These are phyloP conservation scores for Gonioctena quinquepunctata DNA, from an alignment of 1,140 invertebrate genomes.

Conservation along the genomic window DNA sequence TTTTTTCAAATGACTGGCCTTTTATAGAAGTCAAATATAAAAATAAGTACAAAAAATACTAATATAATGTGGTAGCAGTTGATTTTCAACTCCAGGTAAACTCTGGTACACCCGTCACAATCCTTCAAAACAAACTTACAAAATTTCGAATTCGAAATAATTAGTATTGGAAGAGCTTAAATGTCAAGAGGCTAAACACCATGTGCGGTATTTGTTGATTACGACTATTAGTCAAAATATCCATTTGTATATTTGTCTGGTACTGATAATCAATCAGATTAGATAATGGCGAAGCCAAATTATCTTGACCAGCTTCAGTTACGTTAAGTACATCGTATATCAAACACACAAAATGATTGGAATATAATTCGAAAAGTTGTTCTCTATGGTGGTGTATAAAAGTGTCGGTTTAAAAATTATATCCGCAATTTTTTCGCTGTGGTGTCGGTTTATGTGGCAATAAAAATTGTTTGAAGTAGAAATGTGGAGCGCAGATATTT, in stretches of 20 bases:
- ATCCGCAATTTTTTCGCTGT: not conserved
- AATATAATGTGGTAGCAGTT: too few relatives aligned
- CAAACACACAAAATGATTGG: not conserved
- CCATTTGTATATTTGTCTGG: not conserved
- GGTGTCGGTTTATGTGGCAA: too few relatives aligned
- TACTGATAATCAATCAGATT: not conserved
- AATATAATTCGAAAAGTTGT: not conserved
- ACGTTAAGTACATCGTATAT: not conserved
- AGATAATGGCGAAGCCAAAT: not conserved
- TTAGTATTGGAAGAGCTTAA: too few relatives aligned
- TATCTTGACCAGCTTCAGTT: not conserved
- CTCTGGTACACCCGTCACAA: too few relatives aligned
- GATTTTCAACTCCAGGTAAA: too few relatives aligned
- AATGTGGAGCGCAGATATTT: conserved; percentile 6
- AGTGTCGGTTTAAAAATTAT: not conserved
- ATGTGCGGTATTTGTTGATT: not conserved
- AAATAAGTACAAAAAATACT: too few relatives aligned
- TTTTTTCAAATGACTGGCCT: too few relatives aligned
- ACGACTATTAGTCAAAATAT: not conserved
- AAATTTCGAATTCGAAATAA: too few relatives aligned
- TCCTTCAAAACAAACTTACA: too few relatives aligned
- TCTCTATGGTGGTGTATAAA: not conserved
- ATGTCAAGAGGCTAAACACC: too few relatives aligned
- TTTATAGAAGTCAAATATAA: too few relatives aligned
- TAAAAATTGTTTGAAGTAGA: too few relatives aligned